These are phyloP conservation scores for Tolypeutes matacus DNA, from an alignment of 2,797 vertebrate species.

Conservation along the genomic window DNA sequence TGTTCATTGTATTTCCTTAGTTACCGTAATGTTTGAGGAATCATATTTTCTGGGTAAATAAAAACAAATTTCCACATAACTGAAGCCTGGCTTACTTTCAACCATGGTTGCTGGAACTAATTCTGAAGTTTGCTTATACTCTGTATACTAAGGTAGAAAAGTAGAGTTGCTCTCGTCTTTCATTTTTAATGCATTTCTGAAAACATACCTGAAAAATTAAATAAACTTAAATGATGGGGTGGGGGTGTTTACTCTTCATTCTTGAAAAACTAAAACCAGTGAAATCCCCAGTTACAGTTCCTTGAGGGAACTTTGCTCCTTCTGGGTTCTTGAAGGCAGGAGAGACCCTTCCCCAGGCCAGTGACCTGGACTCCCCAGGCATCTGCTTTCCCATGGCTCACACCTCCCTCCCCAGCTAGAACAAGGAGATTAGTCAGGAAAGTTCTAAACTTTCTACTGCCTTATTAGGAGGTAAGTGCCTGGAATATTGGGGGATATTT, in stretches of 20 bases:
- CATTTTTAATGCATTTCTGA: conserved; percentile 43
- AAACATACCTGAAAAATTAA: conserved; percentile 9
- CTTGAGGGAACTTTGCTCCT: not conserved
- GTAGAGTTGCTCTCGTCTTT: conserved; percentile 23
- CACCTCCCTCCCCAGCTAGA: fast-evolving
- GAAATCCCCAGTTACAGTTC: not conserved
- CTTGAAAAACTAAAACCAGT: not conserved
- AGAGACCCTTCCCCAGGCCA: not conserved
- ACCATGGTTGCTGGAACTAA: not conserved
- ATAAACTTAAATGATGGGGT: not conserved
- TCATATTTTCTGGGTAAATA: conserved; percentile 44
- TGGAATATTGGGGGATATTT: not conserved
- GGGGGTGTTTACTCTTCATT: not conserved
- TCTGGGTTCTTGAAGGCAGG: not conserved
- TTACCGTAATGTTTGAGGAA: not conserved
- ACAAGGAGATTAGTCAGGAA: not conserved
- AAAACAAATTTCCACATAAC: conserved; percentile 14
- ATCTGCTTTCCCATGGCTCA: not conserved
- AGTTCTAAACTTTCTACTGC: not conserved
- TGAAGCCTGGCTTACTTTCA: conserved; percentile 2
- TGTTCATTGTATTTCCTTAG: not conserved
- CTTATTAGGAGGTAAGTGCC: not conserved
- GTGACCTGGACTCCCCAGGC: not conserved
- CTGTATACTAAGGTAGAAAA: not conserved
- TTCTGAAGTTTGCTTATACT: conserved; percentile 17